Conservation (phyloP, 1,140 invertebrate genomes). For the Acyrthosiphon pisum region DNA sequence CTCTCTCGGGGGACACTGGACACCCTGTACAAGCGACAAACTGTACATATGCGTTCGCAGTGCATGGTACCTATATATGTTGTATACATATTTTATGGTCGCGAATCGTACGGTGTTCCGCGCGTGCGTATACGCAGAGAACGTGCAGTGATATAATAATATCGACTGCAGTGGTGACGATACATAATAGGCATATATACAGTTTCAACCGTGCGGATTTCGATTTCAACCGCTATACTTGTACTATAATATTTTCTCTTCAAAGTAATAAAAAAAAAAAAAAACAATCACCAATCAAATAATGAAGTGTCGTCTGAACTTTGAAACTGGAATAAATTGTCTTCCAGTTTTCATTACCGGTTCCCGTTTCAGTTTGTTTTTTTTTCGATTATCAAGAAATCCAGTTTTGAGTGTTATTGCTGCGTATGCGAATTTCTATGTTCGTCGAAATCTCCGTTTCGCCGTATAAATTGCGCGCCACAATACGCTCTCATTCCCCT, state of each 20-base stretch:
- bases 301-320: constrained; percentile 33
- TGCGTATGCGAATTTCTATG: constrained; percentile 1
- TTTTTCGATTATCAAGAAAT: constrained; percentile 15
- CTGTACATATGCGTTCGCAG: too few species aligned
- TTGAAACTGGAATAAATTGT: constrained; percentile 36
- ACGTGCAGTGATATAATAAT: background rate
- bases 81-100: background rate
- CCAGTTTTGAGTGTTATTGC: background rate
- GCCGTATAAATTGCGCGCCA: background rate
- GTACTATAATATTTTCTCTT: constrained; percentile 19
- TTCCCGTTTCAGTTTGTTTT: background rate
- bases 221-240: background rate
- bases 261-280: background rate
- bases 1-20: background rate
- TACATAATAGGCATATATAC: background rate
- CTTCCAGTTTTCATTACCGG: constrained; percentile 44
- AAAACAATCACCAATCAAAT: constrained; percentile 11
- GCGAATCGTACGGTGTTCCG: background rate
- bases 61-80: too few species aligned
- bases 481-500: background rate
- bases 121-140: background rate
- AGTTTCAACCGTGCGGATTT: background rate
- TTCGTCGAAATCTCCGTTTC: background rate
- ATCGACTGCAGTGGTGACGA: background rate
- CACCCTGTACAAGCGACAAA: background rate